A percentile compares a stretch with the other conserved stretches of the same genome.
Evolutionary conservation across 2,888 invertebrate species (phyloP).

Genomic region (Disparrhopalites patrizii): DNA sequence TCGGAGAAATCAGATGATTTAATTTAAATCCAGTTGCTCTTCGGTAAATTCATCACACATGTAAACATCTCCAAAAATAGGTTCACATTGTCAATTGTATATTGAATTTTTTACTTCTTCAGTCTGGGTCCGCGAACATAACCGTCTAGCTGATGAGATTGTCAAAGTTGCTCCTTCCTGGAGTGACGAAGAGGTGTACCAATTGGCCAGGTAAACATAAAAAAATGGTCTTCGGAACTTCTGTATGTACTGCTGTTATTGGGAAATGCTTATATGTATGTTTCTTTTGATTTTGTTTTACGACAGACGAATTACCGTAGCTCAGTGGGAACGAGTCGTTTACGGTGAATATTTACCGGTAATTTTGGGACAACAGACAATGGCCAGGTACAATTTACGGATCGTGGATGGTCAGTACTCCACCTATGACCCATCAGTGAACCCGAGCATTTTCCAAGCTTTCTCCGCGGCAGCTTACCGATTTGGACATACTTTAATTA

Average conservation of each 20-base stretch:
- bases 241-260: background rate
- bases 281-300: background rate
- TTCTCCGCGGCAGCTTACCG: conserved; percentile 45
- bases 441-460: conserved; percentile 43
- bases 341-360: conserved; percentile 46
- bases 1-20: background rate
- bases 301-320: conserved; percentile 38
- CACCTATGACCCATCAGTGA: conserved; percentile 38
- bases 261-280: background rate
- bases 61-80: too few relatives aligned
- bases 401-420: conserved; percentile 25
- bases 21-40: background rate
- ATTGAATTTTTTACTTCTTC: background rate
- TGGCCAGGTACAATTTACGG: conserved; percentile 35
- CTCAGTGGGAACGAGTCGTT: conserved; percentile 45
- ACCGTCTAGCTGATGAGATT: conserved; percentile 44
- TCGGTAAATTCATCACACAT: too few relatives aligned
- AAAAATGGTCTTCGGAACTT: background rate
- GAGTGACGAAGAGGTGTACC: conserved; percentile 45
- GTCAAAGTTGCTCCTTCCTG: conserved; percentile 35
- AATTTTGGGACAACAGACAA: conserved; percentile 39
- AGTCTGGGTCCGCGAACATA: conserved; percentile 44
- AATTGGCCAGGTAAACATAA: conserved; percentile 34
- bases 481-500: conserved; percentile 43
- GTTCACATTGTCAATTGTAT: background rate